phyloP scores from a whole-genome alignment of 2,113 vertebrate species.

The Podocnemis expansa region DNA sequence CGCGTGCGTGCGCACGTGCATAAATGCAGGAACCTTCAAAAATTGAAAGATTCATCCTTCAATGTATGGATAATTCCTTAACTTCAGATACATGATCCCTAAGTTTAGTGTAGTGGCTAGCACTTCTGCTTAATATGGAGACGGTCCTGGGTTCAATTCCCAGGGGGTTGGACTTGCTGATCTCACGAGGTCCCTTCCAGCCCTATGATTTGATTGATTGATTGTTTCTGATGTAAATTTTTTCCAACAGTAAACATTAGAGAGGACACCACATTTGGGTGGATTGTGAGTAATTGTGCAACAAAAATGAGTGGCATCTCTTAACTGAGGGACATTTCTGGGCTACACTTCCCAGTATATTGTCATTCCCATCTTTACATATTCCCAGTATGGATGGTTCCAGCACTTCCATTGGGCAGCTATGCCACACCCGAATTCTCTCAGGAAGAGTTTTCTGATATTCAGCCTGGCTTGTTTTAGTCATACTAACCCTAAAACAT shows the following conservation, averaged over 20 bases:
- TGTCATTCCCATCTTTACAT: slow-evolving; percentile 20
- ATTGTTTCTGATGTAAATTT: slow-evolving; percentile 26
- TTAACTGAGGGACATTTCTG: slow-evolving; percentile 8
- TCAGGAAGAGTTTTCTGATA: slow-evolving; percentile 17
- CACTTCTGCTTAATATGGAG: too few species aligned
- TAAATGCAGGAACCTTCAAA: neutral
- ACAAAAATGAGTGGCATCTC: slow-evolving; percentile 14
- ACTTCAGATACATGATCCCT: neutral
- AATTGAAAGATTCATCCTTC: neutral
- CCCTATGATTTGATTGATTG: too few species aligned
- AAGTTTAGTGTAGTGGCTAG: too few species aligned
- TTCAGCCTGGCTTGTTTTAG: slow-evolving; percentile 31
- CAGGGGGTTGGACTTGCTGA: too few species aligned
- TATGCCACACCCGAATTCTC: slow-evolving; percentile 20
- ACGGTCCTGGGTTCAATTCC: too few species aligned
- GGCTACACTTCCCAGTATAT: slow-evolving; percentile 16
- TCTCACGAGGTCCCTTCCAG: too few species aligned
- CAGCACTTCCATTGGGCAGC: slow-evolving; percentile 33
- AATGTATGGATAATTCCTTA: neutral
- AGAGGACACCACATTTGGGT: slow-evolving; percentile 4
- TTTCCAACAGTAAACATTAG: neutral
- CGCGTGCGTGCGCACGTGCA: too few species aligned
- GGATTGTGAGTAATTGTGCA: neutral
- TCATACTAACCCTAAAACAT: slow-evolving; percentile 42
- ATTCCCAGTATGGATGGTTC: slow-evolving; percentile 16